Evolutionary conservation across 2,888 invertebrate genomes (phyloP), one percentile per base, ranked within the genome.

Genomic region (Brachypalpus laphriformis): DNA sequence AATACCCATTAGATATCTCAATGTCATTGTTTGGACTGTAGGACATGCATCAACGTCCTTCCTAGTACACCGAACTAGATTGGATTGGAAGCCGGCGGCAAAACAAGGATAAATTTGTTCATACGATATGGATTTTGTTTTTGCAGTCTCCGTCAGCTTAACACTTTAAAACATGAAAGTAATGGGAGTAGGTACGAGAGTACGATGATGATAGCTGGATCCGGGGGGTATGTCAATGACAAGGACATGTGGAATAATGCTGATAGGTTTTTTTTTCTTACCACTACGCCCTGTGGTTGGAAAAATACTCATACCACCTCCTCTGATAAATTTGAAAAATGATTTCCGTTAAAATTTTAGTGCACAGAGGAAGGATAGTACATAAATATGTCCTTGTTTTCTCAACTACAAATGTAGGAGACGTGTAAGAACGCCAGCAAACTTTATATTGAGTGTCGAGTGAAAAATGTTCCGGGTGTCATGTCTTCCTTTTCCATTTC

Each of bases 271-370:
- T n/a, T n/a, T n/a, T n/a, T n/a, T n/a, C n/a, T n/a, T n/a, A n/a
- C n/a, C n/a, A n/a, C n/a, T n/a, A 37, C 3, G 3, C n/a, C n/a
- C 37, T 31, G 8, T 31, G 7, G 37, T 1, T 8, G 11, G 37
- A 1, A 3, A 37, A 2, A 3, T 11, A n/a, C n/a, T 3, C 1
- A 3, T 37, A 3, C n/a, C 8, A 45, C 45, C 8, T n/a, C 31
- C 18, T 57, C 7, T 0, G 11, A 22, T 34, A 25, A 57, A 59
- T 59, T 47, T 71, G 47, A 18, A 49, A 59, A 71, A 71, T 49
- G n/a, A 59, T 22, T 47, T 22, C 22, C 42, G 42, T 31, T 47
- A 8, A n/a, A 25, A 40, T 68, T 42, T 7, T 37, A 6, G 9
- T n/a, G 9, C 7, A 22, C 18, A 45, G 18, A 28, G 8, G 1